Percentiles rank a stretch among this genome's conserved stretches.
phyloP scores from a whole-genome alignment of 2,888 invertebrate species.

The Sicus ferrugineus region DNA sequence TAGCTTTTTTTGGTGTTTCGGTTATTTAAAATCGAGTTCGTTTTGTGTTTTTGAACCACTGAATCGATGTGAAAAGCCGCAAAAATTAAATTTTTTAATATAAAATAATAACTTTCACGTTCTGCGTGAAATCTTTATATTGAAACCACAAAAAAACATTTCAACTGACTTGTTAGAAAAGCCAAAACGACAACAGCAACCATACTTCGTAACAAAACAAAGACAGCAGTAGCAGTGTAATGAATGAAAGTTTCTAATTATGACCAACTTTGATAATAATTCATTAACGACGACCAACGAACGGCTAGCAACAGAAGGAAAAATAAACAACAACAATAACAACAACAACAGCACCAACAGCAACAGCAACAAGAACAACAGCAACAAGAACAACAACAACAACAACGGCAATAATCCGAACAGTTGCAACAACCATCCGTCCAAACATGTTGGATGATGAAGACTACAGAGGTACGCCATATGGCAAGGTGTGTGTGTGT shows the following conservation, averaged over 20 bases:
- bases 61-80: neutral
- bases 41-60: neutral
- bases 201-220: neutral
- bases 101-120: conserved; percentile 19
- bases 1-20: too few species aligned
- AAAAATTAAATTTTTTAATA: conserved; percentile 8
- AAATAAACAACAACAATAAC: conserved; percentile 12
- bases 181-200: neutral
- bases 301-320: neutral
- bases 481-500: neutral
- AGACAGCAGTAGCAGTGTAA: neutral
- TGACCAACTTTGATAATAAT: conserved; percentile 28
- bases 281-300: conserved; percentile 20
- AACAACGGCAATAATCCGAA: neutral
- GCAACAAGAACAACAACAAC: neutral
- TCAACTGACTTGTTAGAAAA: conserved; percentile 7
- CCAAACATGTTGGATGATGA: neutral
- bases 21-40: too few species aligned
- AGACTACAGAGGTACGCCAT: neutral
- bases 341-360: conserved; percentile 4
- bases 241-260: conserved; percentile 28
- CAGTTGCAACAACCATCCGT: neutral
- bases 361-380: neutral
- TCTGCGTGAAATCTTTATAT: conserved; percentile 19
- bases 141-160: conserved; percentile 21